phyloP scores from a whole-genome alignment of 2,797 vertebrate genomes.

The Monodelphis domestica region DNA sequence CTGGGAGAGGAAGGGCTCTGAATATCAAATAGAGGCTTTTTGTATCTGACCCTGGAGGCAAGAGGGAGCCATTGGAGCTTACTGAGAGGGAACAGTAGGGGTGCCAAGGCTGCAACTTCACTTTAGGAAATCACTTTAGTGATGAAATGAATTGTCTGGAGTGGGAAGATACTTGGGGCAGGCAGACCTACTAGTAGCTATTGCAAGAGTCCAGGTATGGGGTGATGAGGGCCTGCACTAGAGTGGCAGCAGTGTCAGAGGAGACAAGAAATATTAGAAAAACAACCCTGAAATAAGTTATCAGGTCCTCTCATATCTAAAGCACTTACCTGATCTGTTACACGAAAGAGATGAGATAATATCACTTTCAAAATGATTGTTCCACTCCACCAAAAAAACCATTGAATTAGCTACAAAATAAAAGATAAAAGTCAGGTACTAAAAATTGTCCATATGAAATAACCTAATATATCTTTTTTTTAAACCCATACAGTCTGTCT shows the following conservation, averaged over 20 bases:
- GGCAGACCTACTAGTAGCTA: neutral
- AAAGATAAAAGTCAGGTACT: slow-evolving; percentile 32
- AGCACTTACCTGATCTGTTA: slow-evolving; percentile 91
- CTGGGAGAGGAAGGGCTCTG: neutral
- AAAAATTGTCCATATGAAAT: neutral
- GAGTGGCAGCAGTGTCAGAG: neutral
- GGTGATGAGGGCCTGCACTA: neutral
- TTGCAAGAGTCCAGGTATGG: neutral
- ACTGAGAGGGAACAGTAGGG: neutral
- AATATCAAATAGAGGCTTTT: neutral
- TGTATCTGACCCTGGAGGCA: neutral
- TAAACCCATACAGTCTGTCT: too few species aligned
- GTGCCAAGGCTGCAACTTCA: neutral
- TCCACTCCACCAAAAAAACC: slow-evolving; percentile 87
- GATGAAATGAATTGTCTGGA: neutral
- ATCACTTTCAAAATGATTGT: slow-evolving; percentile 90
- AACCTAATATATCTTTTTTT: slow-evolving; percentile 5
- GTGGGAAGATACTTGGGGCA: too few species aligned
- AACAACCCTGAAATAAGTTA: neutral
- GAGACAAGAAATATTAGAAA: neutral
- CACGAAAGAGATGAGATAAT: slow-evolving; percentile 88
- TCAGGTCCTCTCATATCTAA: neutral
- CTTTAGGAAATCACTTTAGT: neutral
- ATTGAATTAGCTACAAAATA: slow-evolving; percentile 87
- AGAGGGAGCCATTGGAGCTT: neutral